Evolutionary conservation across 1,140 invertebrate species (phyloP), one percentile per base, ranked within the genome.

Genomic region (Belonocnema kinseyi): DNA sequence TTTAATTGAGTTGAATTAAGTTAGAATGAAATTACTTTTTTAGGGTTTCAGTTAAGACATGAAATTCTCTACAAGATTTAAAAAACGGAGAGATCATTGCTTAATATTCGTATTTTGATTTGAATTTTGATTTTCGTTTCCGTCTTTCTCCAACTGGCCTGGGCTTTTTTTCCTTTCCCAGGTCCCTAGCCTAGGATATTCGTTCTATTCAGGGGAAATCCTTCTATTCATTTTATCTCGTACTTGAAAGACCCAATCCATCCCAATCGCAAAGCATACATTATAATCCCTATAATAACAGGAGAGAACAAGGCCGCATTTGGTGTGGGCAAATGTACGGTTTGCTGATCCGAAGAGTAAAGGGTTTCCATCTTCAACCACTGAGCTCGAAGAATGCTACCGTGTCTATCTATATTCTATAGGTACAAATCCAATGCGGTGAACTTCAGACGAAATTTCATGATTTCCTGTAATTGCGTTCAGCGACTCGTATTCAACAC

Each of bases 281-380:
- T 66, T 66, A 66, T 66, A 66, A 66, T 66, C 61, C 61, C 40
- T 66, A 66, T 46, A 66, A 66, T 66, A 66, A 66, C 61, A 58
- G 6, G 33, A 66, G 61, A 61, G 58, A 61, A 33, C 26, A 66
- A 66, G 12, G 61, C 26, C 26, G 40, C 61, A 66, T 66, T 66
- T 66, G 61, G 61, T 66, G 33, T 66, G 26, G 21, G 58, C 12
- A 66, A 66, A 40, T 66, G 21, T 66, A 66, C 58, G 58, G 61
- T 40, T 66, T 61, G 40, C 61, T 66, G 26, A 66, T 66, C 61
- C 26, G 33, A 26, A 66, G 40, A 66, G 61, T 66, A 66, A 66
- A 66, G 61, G 61, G 61, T 66, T 40, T 66, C 21, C 26, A 66
- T 66, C 61, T 66, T 66, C 46, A 66, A 66, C 61, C 61, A 66